Evolutionary conservation across 2,797 vertebrate genomes (phyloP), one percentile per base, ranked within the genome.

Genomic region (Tympanoctomys barrerae): DNA sequence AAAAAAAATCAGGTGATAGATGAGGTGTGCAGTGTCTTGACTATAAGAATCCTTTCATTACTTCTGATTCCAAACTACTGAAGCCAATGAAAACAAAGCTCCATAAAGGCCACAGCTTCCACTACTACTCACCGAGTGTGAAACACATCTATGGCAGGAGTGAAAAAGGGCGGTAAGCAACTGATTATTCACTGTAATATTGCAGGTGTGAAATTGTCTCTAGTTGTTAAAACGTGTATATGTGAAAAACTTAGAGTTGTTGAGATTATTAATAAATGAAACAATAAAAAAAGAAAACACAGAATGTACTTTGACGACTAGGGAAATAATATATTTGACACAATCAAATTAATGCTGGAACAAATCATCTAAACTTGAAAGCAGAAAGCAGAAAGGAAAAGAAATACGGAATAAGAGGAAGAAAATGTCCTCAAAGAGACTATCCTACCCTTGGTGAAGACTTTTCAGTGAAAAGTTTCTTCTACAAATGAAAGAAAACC

Each of bases 191-290:
- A 77, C n/a, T 26, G 2, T 73, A 73, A 68, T 66, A 57, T 26
- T 12, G 77, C 31, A n/a, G 39, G 31, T 70, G n/a, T 73, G 28
- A 94, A 87, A 81, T 57, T 71, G 42, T 66, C 61, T 73, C 54
- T 33, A 61, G 36, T 81, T 77, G 24, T 92, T 94, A 71, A 85
- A 86, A 88, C 87, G 80, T 68, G n/a, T 81, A 33, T 14, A 22
- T 33, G 54, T 73, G 39, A 92, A 68, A 91, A 84, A 86, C 59
- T 82, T 68, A 78, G 92, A 75, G 19, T 90, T 87, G 33, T 75
- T 92, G 66, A 57, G 62, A 90, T 95, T 26, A 94, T 82, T 94
- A 96, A 83, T 8, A 94, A 90, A 85, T 70, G 19, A 89, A 96
- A 71, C 82, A 91, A 8, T 54, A 77, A 4, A 77, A 93, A 86